These are phyloP conservation scores for Melinaea marsaeus DNA, from an alignment of 2,888 invertebrate species.

Conservation along the genomic window DNA sequence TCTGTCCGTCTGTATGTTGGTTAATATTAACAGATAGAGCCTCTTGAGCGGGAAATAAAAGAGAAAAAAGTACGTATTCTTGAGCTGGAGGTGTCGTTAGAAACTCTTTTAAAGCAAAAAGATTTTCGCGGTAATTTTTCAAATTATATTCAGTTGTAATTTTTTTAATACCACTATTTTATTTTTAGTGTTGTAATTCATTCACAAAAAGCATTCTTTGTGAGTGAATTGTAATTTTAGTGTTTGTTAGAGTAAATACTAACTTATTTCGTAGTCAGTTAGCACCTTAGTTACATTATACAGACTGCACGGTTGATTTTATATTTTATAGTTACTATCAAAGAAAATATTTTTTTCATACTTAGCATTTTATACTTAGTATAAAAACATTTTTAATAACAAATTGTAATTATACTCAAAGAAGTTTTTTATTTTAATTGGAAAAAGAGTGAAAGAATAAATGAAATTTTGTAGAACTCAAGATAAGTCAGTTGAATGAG, in stretches of 20 bases:
- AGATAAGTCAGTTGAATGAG: conserved; percentile 86
- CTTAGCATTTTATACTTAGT: neutral
- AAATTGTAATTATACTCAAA: no score
- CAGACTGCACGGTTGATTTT: neutral
- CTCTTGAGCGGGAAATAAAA: conserved; percentile 89
- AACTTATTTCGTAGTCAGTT: no score
- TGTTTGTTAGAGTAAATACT: no score
- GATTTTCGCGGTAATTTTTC: conserved; percentile 72
- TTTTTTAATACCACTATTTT: conserved; percentile 46
- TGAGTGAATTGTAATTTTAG: no score
- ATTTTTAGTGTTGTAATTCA: conserved; percentile 4
- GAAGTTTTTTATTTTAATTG: no score
- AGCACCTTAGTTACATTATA: no score
- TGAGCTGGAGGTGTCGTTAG: conserved; percentile 90
- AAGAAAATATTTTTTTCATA: conserved; percentile 15
- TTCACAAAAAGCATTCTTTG: neutral
- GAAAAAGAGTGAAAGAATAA: neutral
- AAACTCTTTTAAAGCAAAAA: conserved; percentile 86
- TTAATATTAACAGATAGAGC: conserved; percentile 82
- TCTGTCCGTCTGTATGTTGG: conserved; percentile 37
- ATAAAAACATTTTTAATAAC: no score
- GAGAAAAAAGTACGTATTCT: conserved; percentile 88
- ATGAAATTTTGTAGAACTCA: conserved; percentile 78
- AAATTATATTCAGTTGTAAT: conserved; percentile 64
- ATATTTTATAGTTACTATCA: conserved; percentile 16